Evolutionary conservation across 2,888 invertebrate genomes (phyloP).

Genomic region (Lissocephala sabroskyi): DNA sequence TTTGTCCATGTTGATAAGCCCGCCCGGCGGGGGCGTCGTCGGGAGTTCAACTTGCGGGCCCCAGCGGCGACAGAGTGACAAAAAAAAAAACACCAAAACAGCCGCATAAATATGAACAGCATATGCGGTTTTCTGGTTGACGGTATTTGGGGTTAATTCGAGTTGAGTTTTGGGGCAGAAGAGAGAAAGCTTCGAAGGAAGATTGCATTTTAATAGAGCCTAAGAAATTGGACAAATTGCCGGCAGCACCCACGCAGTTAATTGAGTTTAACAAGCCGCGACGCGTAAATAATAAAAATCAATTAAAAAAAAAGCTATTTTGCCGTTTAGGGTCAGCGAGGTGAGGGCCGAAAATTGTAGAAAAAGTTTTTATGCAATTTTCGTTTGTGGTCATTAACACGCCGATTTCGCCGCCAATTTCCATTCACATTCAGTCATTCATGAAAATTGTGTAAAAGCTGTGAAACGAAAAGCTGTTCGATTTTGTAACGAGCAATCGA

Average conservation of each 20-base stretch:
- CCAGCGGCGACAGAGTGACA: no score
- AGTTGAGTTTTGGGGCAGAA: constrained; percentile 47
- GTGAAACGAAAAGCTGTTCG: no score
- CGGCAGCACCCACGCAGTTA: constrained; percentile 54
- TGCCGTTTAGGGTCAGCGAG: constrained; percentile 57
- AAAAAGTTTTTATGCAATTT: no score
- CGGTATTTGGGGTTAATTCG: constrained; percentile 39
- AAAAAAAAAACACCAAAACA: no score
- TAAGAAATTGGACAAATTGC: not conserved
- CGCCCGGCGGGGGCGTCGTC: no score
- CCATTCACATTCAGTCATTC: constrained; percentile 53
- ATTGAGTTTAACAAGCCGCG: constrained; percentile 68
- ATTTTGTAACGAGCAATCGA: no score
- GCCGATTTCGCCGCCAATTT: constrained; percentile 43
- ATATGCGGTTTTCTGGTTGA: constrained; percentile 16
- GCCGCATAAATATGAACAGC: no score
- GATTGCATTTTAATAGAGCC: not conserved
- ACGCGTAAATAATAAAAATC: constrained; percentile 64
- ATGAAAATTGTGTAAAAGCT: no score
- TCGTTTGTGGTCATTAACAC: not conserved
- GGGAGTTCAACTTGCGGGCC: no score
- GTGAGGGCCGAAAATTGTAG: no score
- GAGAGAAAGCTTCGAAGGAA: constrained; percentile 23
- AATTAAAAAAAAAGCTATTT: constrained; percentile 54
- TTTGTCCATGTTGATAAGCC: no score